Base-by-base conservation (phyloP, 2,888 invertebrate genomes). In the Bombyx huttoni region DNA sequence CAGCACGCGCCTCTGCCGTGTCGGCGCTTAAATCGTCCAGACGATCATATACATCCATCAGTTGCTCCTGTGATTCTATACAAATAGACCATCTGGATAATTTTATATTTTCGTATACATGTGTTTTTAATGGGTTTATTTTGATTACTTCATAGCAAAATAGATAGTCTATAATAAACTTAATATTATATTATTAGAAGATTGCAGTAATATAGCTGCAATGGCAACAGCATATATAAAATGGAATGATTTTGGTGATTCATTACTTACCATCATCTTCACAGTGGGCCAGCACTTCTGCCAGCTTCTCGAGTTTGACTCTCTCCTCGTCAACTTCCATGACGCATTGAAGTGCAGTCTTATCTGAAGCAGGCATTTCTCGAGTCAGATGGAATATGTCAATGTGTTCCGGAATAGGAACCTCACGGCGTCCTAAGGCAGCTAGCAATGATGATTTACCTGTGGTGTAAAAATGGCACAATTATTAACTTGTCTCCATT, bases 291-390 rank as follows among this genome's bases (percentile, higher is more conserved):
- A 99, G 89, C 67, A 94, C 92, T 70, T 99, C 99, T 0, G 98
- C 98, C 49, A 98, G 89, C 73, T 93, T 94, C 78, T 99, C 99
- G 51, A 99, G 89, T 58, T 95, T 91, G 52, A 96, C 90, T 52
- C 98, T 91, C 74, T 99, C 98, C 70, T 96, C 94, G 69, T 99
- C 99, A 0, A 99, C 99, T 79, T 99, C 99, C 95, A 98, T 97
- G 46, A 99, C 99, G 77, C 97, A 96, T 76, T 97, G 90, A 52
- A 99, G 89, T 3, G 99, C 99, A 10, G 96, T 93, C 89, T 99
- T 99, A 68, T 98, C 96, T 56, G 97, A 97, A n/a, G 99, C 98
- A 0, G 98, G 95, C 93, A 99, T 98, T 89, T 99, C 99, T 50
- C 99, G 92, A 9, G 96, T 95, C 75, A 99, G 90, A 81, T 99